Conservation (phyloP, 2,113 vertebrate genomes). For the Antechinus flavipes region DNA sequence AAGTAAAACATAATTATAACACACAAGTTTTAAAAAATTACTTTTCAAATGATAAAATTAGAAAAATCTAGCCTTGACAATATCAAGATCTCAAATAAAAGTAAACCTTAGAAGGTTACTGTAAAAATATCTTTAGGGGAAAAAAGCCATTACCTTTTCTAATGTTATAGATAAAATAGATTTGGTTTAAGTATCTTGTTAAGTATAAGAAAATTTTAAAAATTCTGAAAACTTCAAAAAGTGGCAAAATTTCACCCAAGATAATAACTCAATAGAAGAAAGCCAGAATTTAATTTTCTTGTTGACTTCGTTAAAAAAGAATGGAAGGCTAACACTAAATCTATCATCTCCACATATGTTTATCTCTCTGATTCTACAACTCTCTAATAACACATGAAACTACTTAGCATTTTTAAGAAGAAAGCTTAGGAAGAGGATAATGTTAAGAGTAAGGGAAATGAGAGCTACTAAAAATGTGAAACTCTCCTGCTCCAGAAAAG, state of each 20-base stretch:
- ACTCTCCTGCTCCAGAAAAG: neutral
- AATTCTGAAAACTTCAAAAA: constrained; percentile 41
- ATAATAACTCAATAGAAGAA: neutral
- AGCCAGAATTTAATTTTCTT: neutral
- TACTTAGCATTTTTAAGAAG: neutral
- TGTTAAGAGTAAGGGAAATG: neutral
- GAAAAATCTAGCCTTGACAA: neutral
- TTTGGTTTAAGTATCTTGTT: neutral
- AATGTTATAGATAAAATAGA: neutral
- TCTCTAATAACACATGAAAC: neutral
- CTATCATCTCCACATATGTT: neutral
- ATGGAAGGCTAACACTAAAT: neutral
- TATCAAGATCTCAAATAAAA: neutral
- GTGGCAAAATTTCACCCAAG: neutral
- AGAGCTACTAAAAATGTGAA: neutral
- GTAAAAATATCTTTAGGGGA: neutral
- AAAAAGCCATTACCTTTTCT: neutral
- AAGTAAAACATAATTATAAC: neutral
- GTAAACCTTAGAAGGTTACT: neutral
- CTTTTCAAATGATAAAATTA: neutral
- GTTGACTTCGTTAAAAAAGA: constrained; percentile 9
- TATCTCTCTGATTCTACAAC: neutral
- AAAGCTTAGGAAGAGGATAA: neutral
- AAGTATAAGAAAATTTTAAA: constrained; percentile 21
- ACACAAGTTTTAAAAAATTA: neutral